Evolutionary conservation across 2,797 vertebrate species (phyloP), one percentile per base, ranked within the genome.

Genomic region (Fundulus diaphanus): DNA sequence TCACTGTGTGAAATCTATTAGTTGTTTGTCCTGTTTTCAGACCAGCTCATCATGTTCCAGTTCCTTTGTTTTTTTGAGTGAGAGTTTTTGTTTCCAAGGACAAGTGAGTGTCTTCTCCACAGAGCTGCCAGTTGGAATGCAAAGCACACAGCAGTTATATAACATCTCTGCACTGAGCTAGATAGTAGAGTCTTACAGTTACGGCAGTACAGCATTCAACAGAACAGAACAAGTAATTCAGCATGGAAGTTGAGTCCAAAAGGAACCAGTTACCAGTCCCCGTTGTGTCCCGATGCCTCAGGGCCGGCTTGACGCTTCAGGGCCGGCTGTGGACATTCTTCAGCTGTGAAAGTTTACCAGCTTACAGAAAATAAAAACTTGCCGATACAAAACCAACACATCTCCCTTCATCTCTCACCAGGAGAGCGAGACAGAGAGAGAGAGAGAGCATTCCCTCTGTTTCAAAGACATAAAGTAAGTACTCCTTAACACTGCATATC

Each of bases 291-390:
- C 40, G 76, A 67, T 1, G 67, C 77, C 74, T 18, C 51, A 70
- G 42, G 77, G 76, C 68, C 9, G 61, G 57, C 7, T 52, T 24
- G 76, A 69, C 3, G 31, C 82, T 69, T 67, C 51, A 67, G 59
- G 76, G 68, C 68, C 73, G 76, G 33, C 68, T 74, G 83, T 85
- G 87, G 87, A 94, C 93, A 94, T 94, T 94, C 92, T 85, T 94
- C 85, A 57, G 91, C 89, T 87, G 90, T 85, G 86, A 92, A 16
- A 80, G 84, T 82, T 88, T 86, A 37, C 33, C 87, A 88, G 82
- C 88, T 88, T 87, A 7, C 71, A 82, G 82, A 78, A 37, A 18
- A 63, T 22, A 59, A 49, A 74, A 48, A 68, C 44, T 22, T 44
- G 54, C 59, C 70, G 37, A 37, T 59, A 52, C 51, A 11, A 66